phyloP scores from a whole-genome alignment of 2,888 invertebrate genomes.

The Oasisia sp. region DNA sequence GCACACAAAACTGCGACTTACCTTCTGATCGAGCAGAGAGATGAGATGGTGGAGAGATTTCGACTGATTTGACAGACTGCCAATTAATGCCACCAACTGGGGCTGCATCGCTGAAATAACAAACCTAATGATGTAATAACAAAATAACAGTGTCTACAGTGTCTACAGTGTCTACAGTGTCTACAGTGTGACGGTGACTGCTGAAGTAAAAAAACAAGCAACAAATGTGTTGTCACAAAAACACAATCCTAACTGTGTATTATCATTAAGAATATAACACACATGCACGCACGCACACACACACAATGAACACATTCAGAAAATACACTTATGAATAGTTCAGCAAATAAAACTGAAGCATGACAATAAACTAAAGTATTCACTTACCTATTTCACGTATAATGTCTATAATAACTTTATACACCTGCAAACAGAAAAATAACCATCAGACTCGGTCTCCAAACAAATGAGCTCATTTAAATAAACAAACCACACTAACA shows the following conservation, averaged over 20 bases:
- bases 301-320: not conserved
- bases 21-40: slow-evolving; percentile 50
- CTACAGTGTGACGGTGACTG: not conserved
- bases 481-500: too few relatives aligned
- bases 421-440: slow-evolving; percentile 47
- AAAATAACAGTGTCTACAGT: not conserved
- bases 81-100: slow-evolving; percentile 50
- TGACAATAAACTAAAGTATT: not conserved
- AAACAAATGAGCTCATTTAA: too few relatives aligned
- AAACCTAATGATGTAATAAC: not conserved
- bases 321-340: too few relatives aligned
- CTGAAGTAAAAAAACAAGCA: not conserved
- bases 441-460: not conserved
- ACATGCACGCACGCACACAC: not conserved
- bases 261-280: not conserved
- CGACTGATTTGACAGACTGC: slow-evolving; percentile 47
- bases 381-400: slow-evolving; percentile 54
- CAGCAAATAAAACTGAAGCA: too few relatives aligned
- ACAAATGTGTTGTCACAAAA: not conserved
- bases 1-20: slow-evolving; percentile 30
- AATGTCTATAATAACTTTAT: slow-evolving; percentile 54
- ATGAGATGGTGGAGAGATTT: slow-evolving; percentile 50
- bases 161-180: not conserved
- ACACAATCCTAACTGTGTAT: not conserved
- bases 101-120: slow-evolving; percentile 41